Evolutionary conservation across 2,113 vertebrate genomes (phyloP), one percentile per base, ranked within the genome.

Genomic region (Cyprinus carpio): DNA sequence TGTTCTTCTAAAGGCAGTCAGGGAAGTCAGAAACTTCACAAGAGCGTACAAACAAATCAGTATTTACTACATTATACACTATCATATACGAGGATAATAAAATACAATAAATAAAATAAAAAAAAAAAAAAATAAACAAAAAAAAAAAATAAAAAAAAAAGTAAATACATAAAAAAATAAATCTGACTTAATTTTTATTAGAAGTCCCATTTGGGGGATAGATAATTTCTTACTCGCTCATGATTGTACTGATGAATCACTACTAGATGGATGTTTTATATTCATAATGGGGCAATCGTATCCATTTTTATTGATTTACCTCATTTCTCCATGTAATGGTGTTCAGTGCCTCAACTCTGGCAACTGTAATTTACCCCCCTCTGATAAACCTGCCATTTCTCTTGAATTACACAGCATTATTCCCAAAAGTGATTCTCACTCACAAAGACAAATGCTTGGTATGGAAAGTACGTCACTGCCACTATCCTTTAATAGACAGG

Each of bases 391-490:
- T 83, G 87, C 58, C 84, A 64, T 75, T 85, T 79, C 23, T 54
- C 11, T 43, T 88, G 84, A 87, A 79, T 85, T 79, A 88, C 40
- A 74, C 16, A 51, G 27, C 4, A 43, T 74, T 56, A 40, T 51
- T 85, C 64, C 81, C 56, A 83, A 79, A 74, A 49, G 84, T n/a
- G 27, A 54, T 16, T 51, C 81, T 60, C 25, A 37, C 81, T 54
- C 74, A 78, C 75, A 83, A 25, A 56, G 31, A 37, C 62, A 23
- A 37, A 79, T 75, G 4, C 82, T 86, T 27, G 31, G 82, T 88
- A 65, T 40, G 71, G 82, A 85, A 85, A 86, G 77, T 71, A 84
- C 81, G 82, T 90, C 87, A 90, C 83, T 85, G 86, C 84, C 58
- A 67, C 81, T 90, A 86, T 90, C 87, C 86, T 81, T 85, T 88